Evolutionary conservation across 2,113 vertebrate species (phyloP).

Genomic region (Pseudorasbora parva): DNA sequence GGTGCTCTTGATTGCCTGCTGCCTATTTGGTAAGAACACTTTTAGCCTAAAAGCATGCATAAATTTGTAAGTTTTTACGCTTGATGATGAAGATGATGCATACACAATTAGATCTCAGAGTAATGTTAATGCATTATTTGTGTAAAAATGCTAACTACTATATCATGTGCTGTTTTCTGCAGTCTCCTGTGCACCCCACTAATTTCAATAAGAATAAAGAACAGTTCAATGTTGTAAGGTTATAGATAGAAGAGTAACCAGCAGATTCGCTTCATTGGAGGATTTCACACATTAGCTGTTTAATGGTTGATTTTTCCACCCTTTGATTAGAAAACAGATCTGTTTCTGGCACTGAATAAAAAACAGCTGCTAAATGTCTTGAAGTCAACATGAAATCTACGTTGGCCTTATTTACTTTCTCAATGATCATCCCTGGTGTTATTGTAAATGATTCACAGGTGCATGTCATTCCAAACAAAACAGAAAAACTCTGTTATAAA

Average conservation of each 20-base stretch:
- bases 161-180: slow-evolving; percentile 13
- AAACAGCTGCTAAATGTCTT: neutral
- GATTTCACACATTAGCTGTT: neutral
- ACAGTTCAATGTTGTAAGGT: slow-evolving; percentile 14
- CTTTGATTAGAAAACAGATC: neutral
- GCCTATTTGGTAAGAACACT: slow-evolving; percentile 13
- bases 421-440: neutral
- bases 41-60: slow-evolving; percentile 33
- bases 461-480: neutral
- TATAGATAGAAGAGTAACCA: neutral
- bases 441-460: neutral
- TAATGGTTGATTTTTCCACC: neutral
- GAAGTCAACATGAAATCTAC: too few species aligned
- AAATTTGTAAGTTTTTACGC: slow-evolving; percentile 29
- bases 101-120: neutral
- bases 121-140: slow-evolving; percentile 11
- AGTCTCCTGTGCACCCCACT: neutral
- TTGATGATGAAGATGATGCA: slow-evolving; percentile 25
- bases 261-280: neutral
- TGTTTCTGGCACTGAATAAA: neutral
- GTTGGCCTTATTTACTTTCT: neutral
- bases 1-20: slow-evolving; percentile 24
- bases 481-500: too few species aligned
- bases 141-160: slow-evolving; percentile 14
- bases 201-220: neutral